Conservation (phyloP, 2,797 vertebrate genomes). For the Manis javanica region DNA sequence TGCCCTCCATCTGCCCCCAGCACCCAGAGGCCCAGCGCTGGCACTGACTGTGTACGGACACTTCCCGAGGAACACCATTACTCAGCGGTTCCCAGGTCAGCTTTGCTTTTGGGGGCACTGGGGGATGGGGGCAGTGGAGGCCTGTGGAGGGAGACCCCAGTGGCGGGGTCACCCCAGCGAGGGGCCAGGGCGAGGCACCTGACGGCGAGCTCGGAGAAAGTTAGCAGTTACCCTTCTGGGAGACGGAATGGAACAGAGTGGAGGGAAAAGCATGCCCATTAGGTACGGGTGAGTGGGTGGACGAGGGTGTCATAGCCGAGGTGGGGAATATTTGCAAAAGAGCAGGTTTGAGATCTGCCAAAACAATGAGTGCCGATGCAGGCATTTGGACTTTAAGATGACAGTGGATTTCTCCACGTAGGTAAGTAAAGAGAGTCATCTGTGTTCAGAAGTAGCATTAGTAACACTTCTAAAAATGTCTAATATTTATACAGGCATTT, state of each 20-base stretch:
- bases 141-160: not conserved
- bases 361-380: no score
- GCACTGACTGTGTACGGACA: not conserved
- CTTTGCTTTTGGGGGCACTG: not conserved
- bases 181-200: accelerated
- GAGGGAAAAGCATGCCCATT: accelerated
- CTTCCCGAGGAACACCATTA: not conserved
- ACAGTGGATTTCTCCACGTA: not conserved
- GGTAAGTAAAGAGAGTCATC: no score
- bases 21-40: accelerated
- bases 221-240: accelerated
- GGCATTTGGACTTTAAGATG: not conserved
- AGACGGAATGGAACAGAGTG: accelerated
- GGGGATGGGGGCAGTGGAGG: not conserved
- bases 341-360: not conserved
- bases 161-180: not conserved
- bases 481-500: not conserved
- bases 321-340: accelerated
- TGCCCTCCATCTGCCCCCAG: accelerated
- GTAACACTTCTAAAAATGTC: not conserved
- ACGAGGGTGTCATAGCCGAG: not conserved
- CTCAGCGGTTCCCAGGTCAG: not conserved
- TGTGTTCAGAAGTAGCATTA: not conserved
- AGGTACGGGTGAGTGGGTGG: not conserved
- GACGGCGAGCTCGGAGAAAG: not conserved